Conservation (phyloP, 2,113 vertebrate genomes). For the Nycticebus coucang region DNA sequence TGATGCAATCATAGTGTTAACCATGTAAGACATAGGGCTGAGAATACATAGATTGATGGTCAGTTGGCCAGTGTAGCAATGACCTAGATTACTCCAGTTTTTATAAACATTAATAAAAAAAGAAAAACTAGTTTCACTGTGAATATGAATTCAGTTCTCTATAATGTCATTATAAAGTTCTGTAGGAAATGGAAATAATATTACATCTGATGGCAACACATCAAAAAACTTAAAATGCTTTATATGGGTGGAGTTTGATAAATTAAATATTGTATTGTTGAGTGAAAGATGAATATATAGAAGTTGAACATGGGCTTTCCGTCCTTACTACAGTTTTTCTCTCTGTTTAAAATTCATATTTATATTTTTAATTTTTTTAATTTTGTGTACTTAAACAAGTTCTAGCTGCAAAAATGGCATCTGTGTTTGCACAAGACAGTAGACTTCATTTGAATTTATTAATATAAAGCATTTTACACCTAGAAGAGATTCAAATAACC, state of each 20-base stretch:
- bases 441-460: constrained; percentile 81
- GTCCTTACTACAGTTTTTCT: not conserved
- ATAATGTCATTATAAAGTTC: not conserved
- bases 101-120: not conserved
- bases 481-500: constrained; percentile 77
- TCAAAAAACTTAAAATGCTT: not conserved
- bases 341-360: constrained; percentile 61
- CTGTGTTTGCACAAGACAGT: constrained; percentile 74
- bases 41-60: constrained; percentile 38
- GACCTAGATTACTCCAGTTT: not conserved
- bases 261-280: not conserved
- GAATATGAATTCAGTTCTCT: not conserved
- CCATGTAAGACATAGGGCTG: not conserved
- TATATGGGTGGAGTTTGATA: not conserved
- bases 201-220: constrained; percentile 25
- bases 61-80: not conserved
- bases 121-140: not conserved
- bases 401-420: constrained; percentile 77
- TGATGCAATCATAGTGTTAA: constrained; percentile 18
- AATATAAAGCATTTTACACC: constrained; percentile 81
- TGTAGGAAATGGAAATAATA: constrained; percentile 52
- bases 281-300: not conserved
- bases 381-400: constrained; percentile 75
- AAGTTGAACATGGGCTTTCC: constrained; percentile 17
- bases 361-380: constrained; percentile 50